These are phyloP conservation scores for Alligator sinensis DNA, from an alignment of 2,113 vertebrate species.

Conservation along the genomic window DNA sequence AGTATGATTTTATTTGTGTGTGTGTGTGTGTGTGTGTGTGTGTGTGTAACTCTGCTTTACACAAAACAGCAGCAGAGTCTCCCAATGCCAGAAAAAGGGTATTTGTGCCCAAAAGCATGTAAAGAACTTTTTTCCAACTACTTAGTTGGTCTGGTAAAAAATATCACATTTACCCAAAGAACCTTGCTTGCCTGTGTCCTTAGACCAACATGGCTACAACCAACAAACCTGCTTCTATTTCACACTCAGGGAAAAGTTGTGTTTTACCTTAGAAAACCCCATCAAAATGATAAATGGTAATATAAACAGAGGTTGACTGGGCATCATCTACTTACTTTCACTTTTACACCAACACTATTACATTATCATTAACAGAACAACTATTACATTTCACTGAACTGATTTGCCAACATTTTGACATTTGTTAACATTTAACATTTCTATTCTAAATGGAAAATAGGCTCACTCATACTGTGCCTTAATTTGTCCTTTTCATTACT, in stretches of 20 bases:
- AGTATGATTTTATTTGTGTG: no score
- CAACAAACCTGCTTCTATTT: not conserved
- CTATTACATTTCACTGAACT: not conserved
- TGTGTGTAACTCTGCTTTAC: no score
- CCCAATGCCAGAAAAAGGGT: no score
- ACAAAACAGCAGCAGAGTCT: no score
- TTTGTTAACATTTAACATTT: not conserved
- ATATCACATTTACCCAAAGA: no score
- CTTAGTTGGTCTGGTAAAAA: no score
- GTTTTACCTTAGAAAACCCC: not conserved
- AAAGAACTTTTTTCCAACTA: no score
- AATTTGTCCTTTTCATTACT: not conserved
- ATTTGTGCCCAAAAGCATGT: no score
- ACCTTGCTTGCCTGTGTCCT: no score
- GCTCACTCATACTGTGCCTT: not conserved
- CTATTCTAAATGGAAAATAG: not conserved
- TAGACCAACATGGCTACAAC: no score
- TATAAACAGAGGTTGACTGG: not conserved
- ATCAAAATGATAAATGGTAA: conserved; percentile 3
- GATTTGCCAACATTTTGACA: not conserved
- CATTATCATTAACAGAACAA: not conserved
- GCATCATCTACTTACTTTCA: not conserved
- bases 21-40: not conserved
- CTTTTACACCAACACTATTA: not conserved
- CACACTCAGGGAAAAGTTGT: not conserved